Conservation (phyloP, 2,888 invertebrate species). For the Camponotus fellah region DNA sequence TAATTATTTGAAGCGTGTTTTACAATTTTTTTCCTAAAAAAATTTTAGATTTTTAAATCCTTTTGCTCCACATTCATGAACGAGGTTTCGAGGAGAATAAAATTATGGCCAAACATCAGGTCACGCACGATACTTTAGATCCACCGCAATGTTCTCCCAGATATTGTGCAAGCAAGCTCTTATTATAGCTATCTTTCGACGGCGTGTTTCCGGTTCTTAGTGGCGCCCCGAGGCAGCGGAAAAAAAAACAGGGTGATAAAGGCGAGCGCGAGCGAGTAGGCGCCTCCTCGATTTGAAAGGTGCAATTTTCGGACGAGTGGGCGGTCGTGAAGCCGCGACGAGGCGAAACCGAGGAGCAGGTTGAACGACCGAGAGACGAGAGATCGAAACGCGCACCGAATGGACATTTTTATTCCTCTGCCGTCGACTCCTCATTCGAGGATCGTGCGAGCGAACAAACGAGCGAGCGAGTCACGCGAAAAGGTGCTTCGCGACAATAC, state of each 20-base stretch:
- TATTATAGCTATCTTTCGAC: slow-evolving; percentile 63
- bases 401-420: slow-evolving; percentile 65
- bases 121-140: background rate
- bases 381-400: slow-evolving; percentile 62
- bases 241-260: slow-evolving; percentile 48
- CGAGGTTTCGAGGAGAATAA: background rate
- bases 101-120: slow-evolving; percentile 2
- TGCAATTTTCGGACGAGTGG: slow-evolving; percentile 75
- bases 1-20: background rate
- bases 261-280: slow-evolving; percentile 65
- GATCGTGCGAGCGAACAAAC: background rate
- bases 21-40: background rate
- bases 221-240: slow-evolving; percentile 68
- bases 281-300: slow-evolving; percentile 66
- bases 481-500: slow-evolving; percentile 51
- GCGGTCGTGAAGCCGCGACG: slow-evolving; percentile 59
- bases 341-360: slow-evolving; percentile 59
- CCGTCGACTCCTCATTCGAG: slow-evolving; percentile 39
- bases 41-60: background rate
- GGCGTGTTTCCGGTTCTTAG: slow-evolving; percentile 67
- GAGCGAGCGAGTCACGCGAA: slow-evolving; percentile 54
- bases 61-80: background rate
- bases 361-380: slow-evolving; percentile 66
- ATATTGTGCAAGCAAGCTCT: slow-evolving; percentile 23
- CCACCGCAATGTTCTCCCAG: background rate